Evolutionary conservation across 1,140 invertebrate species (phyloP).

Genomic region (Drosophila novamexicana): DNA sequence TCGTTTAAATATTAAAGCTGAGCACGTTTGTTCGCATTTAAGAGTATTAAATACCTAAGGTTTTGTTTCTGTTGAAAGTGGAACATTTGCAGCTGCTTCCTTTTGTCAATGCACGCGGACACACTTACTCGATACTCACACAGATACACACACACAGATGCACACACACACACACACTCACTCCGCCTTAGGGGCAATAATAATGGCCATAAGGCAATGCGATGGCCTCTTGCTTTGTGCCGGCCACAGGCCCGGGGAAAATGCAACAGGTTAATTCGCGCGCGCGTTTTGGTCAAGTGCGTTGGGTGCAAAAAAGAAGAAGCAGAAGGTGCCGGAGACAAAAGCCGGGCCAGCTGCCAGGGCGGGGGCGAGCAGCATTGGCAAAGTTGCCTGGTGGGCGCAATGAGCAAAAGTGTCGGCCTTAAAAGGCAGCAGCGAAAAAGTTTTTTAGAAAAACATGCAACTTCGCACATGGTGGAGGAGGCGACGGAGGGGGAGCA

Average conservation of each 20-base stretch:
- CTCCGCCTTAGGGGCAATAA: constrained; percentile 28
- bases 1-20: background rate
- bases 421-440: constrained; percentile 71
- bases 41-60: background rate
- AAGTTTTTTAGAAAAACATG: constrained; percentile 58
- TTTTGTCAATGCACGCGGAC: constrained; percentile 2
- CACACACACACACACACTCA: background rate
- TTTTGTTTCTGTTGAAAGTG: constrained; percentile 9
- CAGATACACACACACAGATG: background rate
- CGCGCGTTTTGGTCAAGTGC: constrained; percentile 50
- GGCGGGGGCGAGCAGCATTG: constrained; percentile 2
- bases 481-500: background rate
- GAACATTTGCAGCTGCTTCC: constrained; percentile 18
- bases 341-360: constrained; percentile 13
- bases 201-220: constrained; percentile 39
- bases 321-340: background rate
- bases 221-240: constrained; percentile 30
- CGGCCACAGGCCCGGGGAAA: constrained; percentile 25
- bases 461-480: constrained; percentile 58
- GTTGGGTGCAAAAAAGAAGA: constrained; percentile 19
- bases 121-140: background rate
- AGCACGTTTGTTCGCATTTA: background rate
- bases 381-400: constrained; percentile 27
- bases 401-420: constrained; percentile 70
- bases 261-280: constrained; percentile 74